These are phyloP conservation scores for Acleris laterana DNA, from an alignment of 2,888 invertebrate species.

Conservation along the genomic window DNA sequence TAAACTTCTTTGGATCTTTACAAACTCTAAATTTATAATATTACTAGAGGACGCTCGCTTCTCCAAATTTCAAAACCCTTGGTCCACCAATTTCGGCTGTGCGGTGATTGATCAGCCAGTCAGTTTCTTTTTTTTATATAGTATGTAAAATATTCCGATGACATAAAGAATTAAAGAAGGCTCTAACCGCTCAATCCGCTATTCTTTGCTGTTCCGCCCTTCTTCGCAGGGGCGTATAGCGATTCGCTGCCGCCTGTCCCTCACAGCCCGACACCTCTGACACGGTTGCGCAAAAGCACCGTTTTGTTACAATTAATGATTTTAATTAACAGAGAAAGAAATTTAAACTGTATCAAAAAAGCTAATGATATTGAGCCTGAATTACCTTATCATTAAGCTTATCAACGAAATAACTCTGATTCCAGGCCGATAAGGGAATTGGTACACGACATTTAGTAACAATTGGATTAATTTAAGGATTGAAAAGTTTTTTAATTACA, in stretches of 20 bases:
- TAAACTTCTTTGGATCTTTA: no score
- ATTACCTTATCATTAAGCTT: slow-evolving; percentile 31
- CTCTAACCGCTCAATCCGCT: no score
- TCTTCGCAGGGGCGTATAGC: not conserved
- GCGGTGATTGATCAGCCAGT: no score
- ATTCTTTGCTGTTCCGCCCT: no score
- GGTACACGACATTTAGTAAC: slow-evolving; percentile 34
- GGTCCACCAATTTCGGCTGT: no score
- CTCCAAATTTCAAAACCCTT: no score
- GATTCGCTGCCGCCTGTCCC: slow-evolving; percentile 37
- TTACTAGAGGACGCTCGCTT: no score
- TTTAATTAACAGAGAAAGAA: slow-evolving; percentile 69
- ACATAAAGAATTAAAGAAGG: no score
- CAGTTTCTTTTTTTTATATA: no score
- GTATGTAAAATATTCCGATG: no score
- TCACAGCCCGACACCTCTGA: slow-evolving; percentile 37
- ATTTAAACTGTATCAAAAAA: slow-evolving; percentile 62
- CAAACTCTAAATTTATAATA: no score
- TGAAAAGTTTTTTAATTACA: slow-evolving; percentile 27
- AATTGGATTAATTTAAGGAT: slow-evolving; percentile 27
- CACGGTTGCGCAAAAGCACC: slow-evolving; percentile 51
- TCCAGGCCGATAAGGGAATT: slow-evolving; percentile 28
- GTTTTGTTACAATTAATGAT: slow-evolving; percentile 72
- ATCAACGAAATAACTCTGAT: slow-evolving; percentile 34
- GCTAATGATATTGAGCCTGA: slow-evolving; percentile 56